A percentile compares a stretch with the other conserved stretches of the same genome.
Evolutionary conservation across 2,113 vertebrate genomes (phyloP).

Genomic region (Syngnathus floridae): DNA sequence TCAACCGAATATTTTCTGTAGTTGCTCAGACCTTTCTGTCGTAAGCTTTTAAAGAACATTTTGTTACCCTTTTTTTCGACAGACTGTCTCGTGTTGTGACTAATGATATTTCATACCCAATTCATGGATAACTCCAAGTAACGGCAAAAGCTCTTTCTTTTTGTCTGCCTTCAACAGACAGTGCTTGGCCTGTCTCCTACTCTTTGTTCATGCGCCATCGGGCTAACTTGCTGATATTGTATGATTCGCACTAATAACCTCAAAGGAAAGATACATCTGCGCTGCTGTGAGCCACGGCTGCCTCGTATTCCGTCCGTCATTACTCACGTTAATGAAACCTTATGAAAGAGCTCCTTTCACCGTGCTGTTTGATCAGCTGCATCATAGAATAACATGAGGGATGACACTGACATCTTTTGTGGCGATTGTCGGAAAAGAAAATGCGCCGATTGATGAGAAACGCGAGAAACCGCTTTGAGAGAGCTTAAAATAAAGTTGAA

Average conservation of each 20-base stretch:
- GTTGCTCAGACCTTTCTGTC: too few relatives aligned
- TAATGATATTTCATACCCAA: background rate
- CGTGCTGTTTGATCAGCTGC: conserved; percentile 52
- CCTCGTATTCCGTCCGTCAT: conserved; percentile 32
- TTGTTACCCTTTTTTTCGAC: too few relatives aligned
- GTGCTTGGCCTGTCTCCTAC: background rate
- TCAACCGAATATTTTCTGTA: too few relatives aligned
- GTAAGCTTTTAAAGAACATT: too few relatives aligned
- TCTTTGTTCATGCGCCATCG: background rate
- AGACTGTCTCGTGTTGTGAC: background rate
- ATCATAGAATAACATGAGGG: background rate
- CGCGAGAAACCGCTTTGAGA: conserved; percentile 21
- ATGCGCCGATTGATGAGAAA: background rate
- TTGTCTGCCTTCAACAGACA: background rate
- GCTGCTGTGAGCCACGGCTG: conserved; percentile 18
- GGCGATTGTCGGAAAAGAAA: background rate
- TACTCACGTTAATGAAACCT: conserved; percentile 35
- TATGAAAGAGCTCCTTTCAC: conserved; percentile 30
- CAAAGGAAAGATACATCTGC: background rate
- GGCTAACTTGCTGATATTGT: background rate
- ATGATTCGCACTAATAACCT: background rate
- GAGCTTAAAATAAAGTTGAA: conserved; percentile 2
- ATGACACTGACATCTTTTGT: background rate
- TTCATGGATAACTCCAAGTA: background rate
- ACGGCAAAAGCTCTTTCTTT: background rate